phyloP scores from a whole-genome alignment of 2,888 invertebrate species.

The Polymixis lichenea region DNA sequence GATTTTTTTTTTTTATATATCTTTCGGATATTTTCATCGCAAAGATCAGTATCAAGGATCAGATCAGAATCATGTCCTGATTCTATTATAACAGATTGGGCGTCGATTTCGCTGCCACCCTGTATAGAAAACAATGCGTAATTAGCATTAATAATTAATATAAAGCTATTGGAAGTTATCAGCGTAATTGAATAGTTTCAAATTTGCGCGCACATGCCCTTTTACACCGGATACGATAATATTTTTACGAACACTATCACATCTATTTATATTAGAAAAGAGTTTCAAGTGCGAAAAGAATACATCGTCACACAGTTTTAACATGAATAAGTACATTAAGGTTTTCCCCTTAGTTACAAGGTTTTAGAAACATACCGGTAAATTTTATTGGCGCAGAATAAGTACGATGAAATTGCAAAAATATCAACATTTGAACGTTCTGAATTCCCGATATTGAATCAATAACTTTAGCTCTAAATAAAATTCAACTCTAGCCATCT shows the following conservation, averaged over 20 bases:
- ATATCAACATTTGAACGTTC: no score
- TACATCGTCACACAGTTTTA: neutral
- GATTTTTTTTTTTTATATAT: no score
- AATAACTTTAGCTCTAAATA: neutral
- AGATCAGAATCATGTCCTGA: no score
- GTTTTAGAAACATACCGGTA: neutral
- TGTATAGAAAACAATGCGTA: slow-evolving; percentile 22
- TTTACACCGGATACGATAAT: slow-evolving; percentile 43
- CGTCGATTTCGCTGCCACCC: no score
- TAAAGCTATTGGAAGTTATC: slow-evolving; percentile 39
- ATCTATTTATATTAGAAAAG: slow-evolving; percentile 26
- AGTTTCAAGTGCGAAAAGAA: slow-evolving; percentile 1
- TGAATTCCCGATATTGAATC: neutral
- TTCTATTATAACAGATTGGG: no score
- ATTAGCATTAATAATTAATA: slow-evolving; percentile 6
- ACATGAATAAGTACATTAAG: neutral
- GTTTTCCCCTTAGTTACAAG: neutral
- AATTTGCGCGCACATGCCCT: slow-evolving; percentile 56
- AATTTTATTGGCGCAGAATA: slow-evolving; percentile 2
- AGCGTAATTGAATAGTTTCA: slow-evolving; percentile 56
- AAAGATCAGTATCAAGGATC: no score
- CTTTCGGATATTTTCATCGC: no score
- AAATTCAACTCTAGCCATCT: neutral
- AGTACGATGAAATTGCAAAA: slow-evolving; percentile 9
- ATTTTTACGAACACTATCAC: slow-evolving; percentile 20